Percentiles rank a stretch among this genome's conserved stretches.
These are phyloP conservation scores for Myanophis thanlyinensis DNA, from an alignment of 2,113 vertebrate species.

Conservation along the genomic window DNA sequence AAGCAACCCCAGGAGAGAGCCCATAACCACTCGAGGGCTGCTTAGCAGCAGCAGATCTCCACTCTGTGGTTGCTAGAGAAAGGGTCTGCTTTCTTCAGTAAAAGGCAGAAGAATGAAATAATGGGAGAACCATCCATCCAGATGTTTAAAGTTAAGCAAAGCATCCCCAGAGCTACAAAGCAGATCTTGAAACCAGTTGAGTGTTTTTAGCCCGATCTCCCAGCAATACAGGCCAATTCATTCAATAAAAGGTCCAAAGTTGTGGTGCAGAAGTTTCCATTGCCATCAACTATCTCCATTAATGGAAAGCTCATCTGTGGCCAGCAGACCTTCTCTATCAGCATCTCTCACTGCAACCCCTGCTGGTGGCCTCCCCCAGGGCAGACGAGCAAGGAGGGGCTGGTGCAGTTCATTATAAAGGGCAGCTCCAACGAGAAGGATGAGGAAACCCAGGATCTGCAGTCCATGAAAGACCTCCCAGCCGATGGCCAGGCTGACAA, in stretches of 20 bases:
- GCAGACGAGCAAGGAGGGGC: constrained; percentile 73
- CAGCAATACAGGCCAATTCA: background rate
- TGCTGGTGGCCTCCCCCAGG: background rate
- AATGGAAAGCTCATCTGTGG: constrained; percentile 44
- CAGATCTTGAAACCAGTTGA: background rate
- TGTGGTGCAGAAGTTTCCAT: background rate
- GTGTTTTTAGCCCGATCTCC: background rate
- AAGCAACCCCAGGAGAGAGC: background rate
- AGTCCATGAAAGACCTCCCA: constrained; percentile 88
- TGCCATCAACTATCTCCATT: constrained; percentile 53
- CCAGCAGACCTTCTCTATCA: constrained; percentile 78
- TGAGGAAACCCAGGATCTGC: constrained; percentile 86
- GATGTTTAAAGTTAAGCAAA: background rate
- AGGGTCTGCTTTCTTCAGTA: background rate
- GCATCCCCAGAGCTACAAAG: background rate
- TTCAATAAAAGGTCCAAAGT: background rate
- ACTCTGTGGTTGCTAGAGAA: background rate
- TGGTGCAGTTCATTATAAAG: constrained; percentile 89
- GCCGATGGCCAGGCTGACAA: constrained; percentile 80
- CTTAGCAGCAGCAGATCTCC: background rate
- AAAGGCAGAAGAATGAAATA: no score
- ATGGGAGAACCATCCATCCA: no score
- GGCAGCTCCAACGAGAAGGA: constrained; percentile 79
- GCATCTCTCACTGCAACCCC: background rate
- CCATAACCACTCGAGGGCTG: no score